Evolutionary conservation across 2,888 invertebrate species (phyloP).

Genomic region (Hesperia comma): DNA sequence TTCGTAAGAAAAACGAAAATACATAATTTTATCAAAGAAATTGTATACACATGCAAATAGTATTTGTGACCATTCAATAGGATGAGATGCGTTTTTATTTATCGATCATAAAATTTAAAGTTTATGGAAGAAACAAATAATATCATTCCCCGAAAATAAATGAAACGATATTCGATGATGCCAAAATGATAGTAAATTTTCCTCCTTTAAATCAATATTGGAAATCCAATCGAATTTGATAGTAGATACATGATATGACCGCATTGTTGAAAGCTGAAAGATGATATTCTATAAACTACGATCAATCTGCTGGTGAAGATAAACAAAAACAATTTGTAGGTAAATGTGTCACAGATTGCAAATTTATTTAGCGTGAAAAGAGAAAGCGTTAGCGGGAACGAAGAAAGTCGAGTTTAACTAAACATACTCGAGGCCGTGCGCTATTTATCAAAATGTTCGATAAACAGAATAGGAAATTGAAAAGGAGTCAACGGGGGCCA

Average conservation of each 20-base stretch:
- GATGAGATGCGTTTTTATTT: neutral
- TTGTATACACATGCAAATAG: too few species aligned
- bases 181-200: conserved; percentile 14
- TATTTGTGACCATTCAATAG: too few species aligned
- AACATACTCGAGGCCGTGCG: conserved; percentile 60
- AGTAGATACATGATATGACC: conserved; percentile 22
- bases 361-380: conserved; percentile 78
- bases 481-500: conserved; percentile 76
- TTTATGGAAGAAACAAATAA: neutral
- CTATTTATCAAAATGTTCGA: conserved; percentile 81
- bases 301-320: conserved; percentile 65
- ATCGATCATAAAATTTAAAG: neutral
- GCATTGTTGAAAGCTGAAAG: conserved; percentile 47
- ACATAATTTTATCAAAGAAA: too few species aligned
- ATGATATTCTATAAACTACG: conserved; percentile 66
- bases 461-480: conserved; percentile 82
- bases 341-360: conserved; percentile 70
- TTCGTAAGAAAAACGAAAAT: too few species aligned
- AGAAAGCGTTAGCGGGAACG: conserved; percentile 57
- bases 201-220: conserved; percentile 32
- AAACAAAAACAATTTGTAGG: conserved; percentile 75
- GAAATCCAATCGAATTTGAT: conserved; percentile 32
- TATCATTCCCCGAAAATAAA: conserved; percentile 8
- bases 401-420: conserved; percentile 64
- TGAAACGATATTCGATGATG: conserved; percentile 10